Base-by-base conservation (phyloP, 2,888 invertebrate genomes). In the Nemoura dubitans region DNA sequence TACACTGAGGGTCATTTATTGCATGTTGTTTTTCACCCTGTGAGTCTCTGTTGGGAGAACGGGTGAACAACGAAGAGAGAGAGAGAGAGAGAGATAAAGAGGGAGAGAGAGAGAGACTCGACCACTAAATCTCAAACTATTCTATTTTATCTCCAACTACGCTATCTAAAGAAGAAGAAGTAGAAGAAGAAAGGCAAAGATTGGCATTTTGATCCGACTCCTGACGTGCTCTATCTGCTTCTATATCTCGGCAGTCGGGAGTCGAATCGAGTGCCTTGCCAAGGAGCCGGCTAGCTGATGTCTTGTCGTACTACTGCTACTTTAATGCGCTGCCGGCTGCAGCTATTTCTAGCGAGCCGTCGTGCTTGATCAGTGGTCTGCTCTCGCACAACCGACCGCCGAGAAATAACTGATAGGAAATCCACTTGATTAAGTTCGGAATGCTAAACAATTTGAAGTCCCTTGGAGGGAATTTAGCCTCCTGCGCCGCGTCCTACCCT, bases 81-180 rank as follows among this genome's bases (percentile, higher is more conserved):
- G 78, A 78, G 78, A 14, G n/a, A 78, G 1, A 76, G 76, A 3
- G 76, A 76, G 76, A 76, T 5, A 76, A 2, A 76, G 76, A 76
- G 76, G 25, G 21, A 76, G 76, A 76, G 6, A 76, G n/a, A 76
- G 76, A 76, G 28, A 27, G 78, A 78, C 7, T 78, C 27, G 59
- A 59, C 59, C 59, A 59, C 59, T 59, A 59, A 59, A 59, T 59
- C 59, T 59, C 59, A 59, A 59, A 59, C 59, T 59, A 59, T 59
- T 59, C 59, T 59, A 59, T 14, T 59, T 59, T 59, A 59, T 59
- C 59, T 59, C 10, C 59, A 59, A 59, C 59, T 59, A 59, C 59
- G 14, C 59, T 59, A 59, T 59, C 59, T 59, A 59, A 21, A 21
- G 59, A 59, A 59, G 59, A 59, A 59, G 59, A 21, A 59, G 59